Base-by-base conservation (phyloP, 2,797 vertebrate genomes). In the Notolepis coatsorum region DNA sequence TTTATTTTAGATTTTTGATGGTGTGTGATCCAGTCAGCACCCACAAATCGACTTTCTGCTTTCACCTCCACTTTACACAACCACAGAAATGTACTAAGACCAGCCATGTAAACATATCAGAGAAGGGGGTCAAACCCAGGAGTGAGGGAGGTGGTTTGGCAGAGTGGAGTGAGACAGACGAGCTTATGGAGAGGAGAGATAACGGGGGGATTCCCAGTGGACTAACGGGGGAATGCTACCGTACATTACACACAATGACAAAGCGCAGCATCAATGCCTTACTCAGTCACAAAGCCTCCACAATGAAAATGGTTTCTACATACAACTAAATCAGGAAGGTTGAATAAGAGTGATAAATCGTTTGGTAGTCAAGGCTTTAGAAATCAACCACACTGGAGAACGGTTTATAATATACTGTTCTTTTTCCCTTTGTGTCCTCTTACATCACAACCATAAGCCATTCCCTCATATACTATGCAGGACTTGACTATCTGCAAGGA, bases 31-130 rank as follows among this genome's bases (percentile, higher is more conserved):
- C 47, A 73, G 62, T 77, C 71, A 63, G 73, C 75, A 79, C 53
- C 66, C 33, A 61, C 64, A 30, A 24, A 64, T 65, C 62, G 61
- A 53, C 57, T 48, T 64, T 55, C 69, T 57, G 77, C 59, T 58
- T 77, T 57, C 51, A 77, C 79, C 77, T 77, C 71, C 67, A 76
- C 63, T 65, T 78, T 59, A 78, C 67, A 71, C 47, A 64, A 71
- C 23, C 27, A 33, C 3, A 64, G 51, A 75, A 70, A 79, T 61
- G 68, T 53, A 63, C 48, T 59, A 62, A 43, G 35, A 78, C 70
- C 67, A 77, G 35, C 73, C 59, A 80, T 87, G 86, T 90, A 89
- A 91, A 91, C 87, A 68, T 70, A 38, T 71, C 42, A 71, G 54
- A 76, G 39, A 15, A n/a, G n/a, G 75, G 71, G 71, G 65, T 68